These are phyloP conservation scores for Ondatra zibethicus DNA, from an alignment of 2,113 vertebrate species.

Conservation along the genomic window DNA sequence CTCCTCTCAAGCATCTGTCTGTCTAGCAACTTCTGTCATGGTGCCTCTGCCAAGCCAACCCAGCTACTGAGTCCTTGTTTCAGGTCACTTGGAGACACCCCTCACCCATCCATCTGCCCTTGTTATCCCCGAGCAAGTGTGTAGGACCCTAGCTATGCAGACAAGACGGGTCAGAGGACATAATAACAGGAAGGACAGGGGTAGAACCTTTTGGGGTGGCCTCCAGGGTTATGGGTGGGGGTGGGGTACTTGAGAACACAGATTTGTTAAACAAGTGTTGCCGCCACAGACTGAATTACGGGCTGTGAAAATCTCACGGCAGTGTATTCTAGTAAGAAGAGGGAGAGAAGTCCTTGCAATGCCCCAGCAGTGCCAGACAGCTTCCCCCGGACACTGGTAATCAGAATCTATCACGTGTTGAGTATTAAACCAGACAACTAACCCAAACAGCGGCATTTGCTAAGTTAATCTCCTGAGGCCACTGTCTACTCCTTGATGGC, in stretches of 20 bases:
- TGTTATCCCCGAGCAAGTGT: background rate
- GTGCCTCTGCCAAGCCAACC: background rate
- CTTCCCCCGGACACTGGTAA: background rate
- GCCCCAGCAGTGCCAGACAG: background rate
- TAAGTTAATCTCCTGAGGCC: background rate
- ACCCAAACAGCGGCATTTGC: background rate
- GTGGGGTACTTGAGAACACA: background rate
- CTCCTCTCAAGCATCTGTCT: background rate
- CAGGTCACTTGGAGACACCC: background rate
- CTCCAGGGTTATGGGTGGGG: background rate
- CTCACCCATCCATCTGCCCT: background rate
- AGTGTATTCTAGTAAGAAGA: background rate
- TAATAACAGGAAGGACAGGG: background rate
- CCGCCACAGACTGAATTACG: rapidly evolving
- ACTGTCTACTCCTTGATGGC: background rate
- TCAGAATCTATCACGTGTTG: background rate
- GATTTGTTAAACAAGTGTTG: background rate
- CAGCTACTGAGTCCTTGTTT: background rate
- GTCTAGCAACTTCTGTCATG: rapidly evolving
- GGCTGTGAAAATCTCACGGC: background rate
- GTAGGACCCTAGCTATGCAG: background rate
- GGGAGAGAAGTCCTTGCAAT: background rate
- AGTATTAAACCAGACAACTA: background rate
- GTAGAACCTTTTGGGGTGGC: background rate
- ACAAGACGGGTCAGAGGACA: background rate